Conservation (phyloP, 2,888 invertebrate genomes). For the Luffia ferchaultella region DNA sequence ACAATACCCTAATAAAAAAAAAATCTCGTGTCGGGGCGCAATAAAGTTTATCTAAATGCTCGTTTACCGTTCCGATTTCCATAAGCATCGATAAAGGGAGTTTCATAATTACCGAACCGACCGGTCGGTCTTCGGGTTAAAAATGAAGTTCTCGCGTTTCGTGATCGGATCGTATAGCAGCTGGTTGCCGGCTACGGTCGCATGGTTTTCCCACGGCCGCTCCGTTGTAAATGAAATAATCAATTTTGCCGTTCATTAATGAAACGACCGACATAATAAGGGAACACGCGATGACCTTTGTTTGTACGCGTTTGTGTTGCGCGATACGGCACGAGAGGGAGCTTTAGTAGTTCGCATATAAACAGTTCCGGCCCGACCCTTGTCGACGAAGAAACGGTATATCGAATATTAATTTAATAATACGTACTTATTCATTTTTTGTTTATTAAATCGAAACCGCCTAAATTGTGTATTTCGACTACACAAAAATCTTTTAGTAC, state of each 20-base stretch:
- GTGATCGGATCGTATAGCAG: not conserved
- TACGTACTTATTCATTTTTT: no score
- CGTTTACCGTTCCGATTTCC: slow-evolving; percentile 12
- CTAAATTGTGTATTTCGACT: no score
- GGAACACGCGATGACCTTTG: not conserved
- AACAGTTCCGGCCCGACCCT: not conserved
- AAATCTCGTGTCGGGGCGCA: not conserved
- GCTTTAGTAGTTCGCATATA: not conserved
- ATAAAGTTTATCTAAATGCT: not conserved
- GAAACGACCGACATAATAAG: not conserved
- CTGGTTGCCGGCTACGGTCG: not conserved
- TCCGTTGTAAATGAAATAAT: not conserved
- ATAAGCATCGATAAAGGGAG: slow-evolving; percentile 31
- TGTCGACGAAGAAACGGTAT: no score
- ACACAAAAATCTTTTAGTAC: no score
- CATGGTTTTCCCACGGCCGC: not conserved
- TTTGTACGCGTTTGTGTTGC: not conserved
- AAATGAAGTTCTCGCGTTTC: slow-evolving; percentile 35
- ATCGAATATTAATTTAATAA: no score
- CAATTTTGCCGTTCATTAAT: not conserved
- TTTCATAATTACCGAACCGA: slow-evolving; percentile 26
- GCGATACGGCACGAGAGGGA: not conserved
- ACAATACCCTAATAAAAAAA: not conserved
- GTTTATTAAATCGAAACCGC: no score
- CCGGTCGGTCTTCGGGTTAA: slow-evolving; percentile 33